phyloP scores from a whole-genome alignment of 2,113 vertebrate genomes.

The Hippocampus comes region DNA sequence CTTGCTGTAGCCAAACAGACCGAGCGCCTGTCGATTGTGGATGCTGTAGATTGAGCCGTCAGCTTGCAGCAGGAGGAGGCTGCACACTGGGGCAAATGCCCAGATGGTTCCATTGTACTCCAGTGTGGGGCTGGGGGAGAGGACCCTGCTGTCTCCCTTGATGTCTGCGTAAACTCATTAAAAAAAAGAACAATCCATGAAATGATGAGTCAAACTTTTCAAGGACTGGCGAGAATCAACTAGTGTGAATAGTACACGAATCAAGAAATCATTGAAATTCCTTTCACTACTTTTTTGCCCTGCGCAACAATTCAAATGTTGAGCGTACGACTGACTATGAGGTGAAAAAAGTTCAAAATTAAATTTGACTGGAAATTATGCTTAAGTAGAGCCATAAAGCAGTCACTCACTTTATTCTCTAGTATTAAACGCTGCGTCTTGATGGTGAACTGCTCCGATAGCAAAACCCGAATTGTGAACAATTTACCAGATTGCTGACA shows the following conservation, averaged over 20 bases:
- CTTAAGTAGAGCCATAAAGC: too few relatives aligned
- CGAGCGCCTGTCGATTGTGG: conserved; percentile 77
- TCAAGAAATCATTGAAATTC: neutral
- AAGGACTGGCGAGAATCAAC: neutral
- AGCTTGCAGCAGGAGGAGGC: conserved; percentile 78
- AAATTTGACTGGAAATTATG: too few relatives aligned
- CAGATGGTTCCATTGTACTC: conserved; percentile 78
- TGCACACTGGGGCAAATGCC: conserved; percentile 81
- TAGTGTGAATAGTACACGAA: too few relatives aligned
- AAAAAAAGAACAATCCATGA: neutral
- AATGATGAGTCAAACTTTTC: neutral
- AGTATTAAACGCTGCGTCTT: neutral
- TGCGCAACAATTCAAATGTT: neutral
- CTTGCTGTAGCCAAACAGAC: conserved; percentile 82
- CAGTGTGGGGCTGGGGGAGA: conserved; percentile 34
- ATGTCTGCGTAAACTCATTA: conserved; percentile 19
- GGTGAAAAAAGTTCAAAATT: too few relatives aligned
- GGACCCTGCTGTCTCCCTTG: conserved; percentile 20
- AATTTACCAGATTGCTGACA: conserved; percentile 35
- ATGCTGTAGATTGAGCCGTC: conserved; percentile 83
- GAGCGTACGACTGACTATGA: neutral
- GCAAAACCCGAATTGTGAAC: neutral
- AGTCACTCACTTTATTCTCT: too few relatives aligned
- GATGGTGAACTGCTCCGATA: neutral
- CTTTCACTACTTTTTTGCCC: neutral